Base-by-base conservation (phyloP, 2,888 invertebrate species). In the Euphydryas editha region DNA sequence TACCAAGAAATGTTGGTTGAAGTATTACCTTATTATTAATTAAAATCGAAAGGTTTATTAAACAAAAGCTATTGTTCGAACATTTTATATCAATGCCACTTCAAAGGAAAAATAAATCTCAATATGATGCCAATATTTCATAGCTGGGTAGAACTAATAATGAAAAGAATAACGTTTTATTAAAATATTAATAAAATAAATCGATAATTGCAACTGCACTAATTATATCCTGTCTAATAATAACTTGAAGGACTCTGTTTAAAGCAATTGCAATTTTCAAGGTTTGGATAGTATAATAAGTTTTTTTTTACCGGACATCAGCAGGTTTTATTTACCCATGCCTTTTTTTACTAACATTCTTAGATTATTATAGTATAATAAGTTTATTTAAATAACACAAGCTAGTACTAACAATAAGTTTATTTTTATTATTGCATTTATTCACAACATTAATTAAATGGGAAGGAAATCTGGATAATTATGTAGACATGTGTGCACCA, bases 1-100 rank as follows among this genome's bases (percentile, higher is more conserved):
- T 44, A 63, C 6, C 24, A 30, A 47, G 47, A 21, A 56, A 63
- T 63, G 58, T 42, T 20, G 36, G 24, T 46, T 21, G 46, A 55
- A 59, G 46, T 47, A 51, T 54, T 54, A 51, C 59, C 42, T 65
- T 57, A 63, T 62, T 36, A 62, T 62, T 30, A 20, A 44, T 44
- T 66, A 62, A 63, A 59, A 60, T 66, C 62, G 60, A 62, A 59
- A 57, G 62, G 44, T 44, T 44, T 59, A 17, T 51, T 17, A 60
- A 56, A 65, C 62, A 66, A 69, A 62, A 57, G 60, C 24, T 21
- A 69, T 69, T 69, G 66, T 69, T 69, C 21, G 24, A 24, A 18
- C 42, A 37, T 62, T 55, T 51, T 30, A 15, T 55, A 55, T 39
- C 37, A 59, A 20, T 39, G 24, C 55, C n/a, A 42, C 36, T 58